A percentile compares a stretch with the other conserved stretches of the same genome.
phyloP scores from a whole-genome alignment of 2,888 invertebrate species.

The Lobophora halterata region DNA sequence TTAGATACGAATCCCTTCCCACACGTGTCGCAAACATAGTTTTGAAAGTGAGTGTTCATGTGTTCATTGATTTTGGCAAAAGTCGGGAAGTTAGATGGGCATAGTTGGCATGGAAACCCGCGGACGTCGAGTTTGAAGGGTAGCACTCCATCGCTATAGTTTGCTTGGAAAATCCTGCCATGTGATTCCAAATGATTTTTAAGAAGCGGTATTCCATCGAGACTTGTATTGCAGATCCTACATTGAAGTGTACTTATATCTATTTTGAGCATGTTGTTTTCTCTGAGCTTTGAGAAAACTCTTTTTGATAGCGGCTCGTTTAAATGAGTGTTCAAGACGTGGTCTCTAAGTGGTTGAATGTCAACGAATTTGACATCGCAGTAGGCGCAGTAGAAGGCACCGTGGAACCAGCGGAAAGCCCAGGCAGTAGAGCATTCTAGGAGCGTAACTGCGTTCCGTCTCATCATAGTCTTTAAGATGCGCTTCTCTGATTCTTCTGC shows the following conservation, averaged over 20 bases:
- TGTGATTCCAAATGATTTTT: constrained; percentile 60
- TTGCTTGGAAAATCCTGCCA: constrained; percentile 42
- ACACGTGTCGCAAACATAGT: constrained; percentile 67
- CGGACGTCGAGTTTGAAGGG: constrained; percentile 62
- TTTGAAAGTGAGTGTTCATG: constrained; percentile 68
- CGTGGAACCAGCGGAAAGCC: constrained; percentile 71
- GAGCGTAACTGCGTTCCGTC: constrained; percentile 61
- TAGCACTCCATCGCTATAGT: constrained; percentile 65
- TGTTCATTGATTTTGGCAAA: constrained; percentile 67
- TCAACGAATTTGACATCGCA: constrained; percentile 64
- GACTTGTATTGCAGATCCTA: constrained; percentile 48
- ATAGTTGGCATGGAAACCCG: constrained; percentile 60
- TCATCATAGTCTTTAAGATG: constrained; percentile 71
- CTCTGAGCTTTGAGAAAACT: constrained; percentile 63
- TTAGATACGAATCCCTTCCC: constrained; percentile 68
- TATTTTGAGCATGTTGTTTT: constrained; percentile 74
- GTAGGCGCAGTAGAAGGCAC: constrained; percentile 66
- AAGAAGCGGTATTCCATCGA: constrained; percentile 49
- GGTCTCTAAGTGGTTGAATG: constrained; percentile 48
- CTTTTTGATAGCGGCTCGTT: constrained; percentile 50
- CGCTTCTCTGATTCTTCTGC: constrained; percentile 67
- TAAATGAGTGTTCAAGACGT: constrained; percentile 50
- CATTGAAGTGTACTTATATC: constrained; percentile 60
- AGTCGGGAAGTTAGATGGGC: constrained; percentile 46
- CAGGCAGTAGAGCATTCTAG: constrained; percentile 68